Evolutionary conservation across 2,113 vertebrate species (phyloP), one percentile per base, ranked within the genome.

Genomic region (Lophotis ruficrista): DNA sequence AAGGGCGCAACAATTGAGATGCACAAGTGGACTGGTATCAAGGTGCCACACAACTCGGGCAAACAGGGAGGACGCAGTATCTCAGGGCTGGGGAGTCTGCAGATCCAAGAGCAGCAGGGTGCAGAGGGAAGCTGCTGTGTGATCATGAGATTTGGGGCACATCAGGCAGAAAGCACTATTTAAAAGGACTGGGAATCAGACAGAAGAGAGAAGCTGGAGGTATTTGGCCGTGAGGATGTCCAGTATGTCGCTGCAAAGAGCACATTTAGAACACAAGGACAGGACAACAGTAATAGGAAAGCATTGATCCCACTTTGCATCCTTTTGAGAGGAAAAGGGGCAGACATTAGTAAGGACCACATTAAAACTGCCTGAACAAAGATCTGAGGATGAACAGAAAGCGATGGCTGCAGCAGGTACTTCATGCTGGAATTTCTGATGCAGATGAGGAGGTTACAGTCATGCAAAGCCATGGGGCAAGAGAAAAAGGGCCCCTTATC

Each of bases 1-100:
- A 14, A 16, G 30, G 9, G 27, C 1, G 0, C 69, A 17, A 17
- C 0, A 3, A 18, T 37, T 21, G 33, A 50, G 37, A 9, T 14
- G n/a, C 14, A 28, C 5, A 17, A 31, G 20, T 5, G 35, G 37
- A 10, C 54, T 54, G 3, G 0, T 8, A 6, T n/a, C 7, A 24
- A 50, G 38, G 31, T 20, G 31, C n/a, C 90, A 31, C 1, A 1
- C 11, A 31, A n/a, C 14, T 58, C 37, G 22, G 12, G 3, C 11
- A 47, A 41, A n/a, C 73, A 66, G 31, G 14, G 5, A 54, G 69
- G 15, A 50, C 0, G 0, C 2, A 20, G 27, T 1, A 0, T 31
- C 51, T 53, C 58, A 35, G 50, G 3, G 2, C 37, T 45, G 41
- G 10, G 21, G 38, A 88, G 19, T 1, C 7, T 20, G 33, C 30